phyloP scores from a whole-genome alignment of 2,113 vertebrate species.

The Crotalus horridus region DNA sequence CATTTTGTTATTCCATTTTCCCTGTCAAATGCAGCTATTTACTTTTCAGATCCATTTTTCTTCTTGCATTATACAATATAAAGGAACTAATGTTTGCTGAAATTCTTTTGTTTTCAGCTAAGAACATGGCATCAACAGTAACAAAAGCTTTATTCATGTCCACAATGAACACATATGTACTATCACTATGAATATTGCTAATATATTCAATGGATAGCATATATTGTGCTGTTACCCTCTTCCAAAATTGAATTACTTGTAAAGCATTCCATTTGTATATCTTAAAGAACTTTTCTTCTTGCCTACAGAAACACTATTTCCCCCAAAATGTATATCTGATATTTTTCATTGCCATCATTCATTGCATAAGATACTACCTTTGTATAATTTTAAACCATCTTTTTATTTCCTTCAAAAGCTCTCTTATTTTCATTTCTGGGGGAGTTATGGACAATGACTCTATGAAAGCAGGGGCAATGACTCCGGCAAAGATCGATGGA shows the following conservation, averaged over 20 bases:
- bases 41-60: not conserved
- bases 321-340: not conserved
- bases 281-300: not conserved
- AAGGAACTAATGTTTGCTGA: not conserved
- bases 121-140: not conserved
- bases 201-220: not conserved
- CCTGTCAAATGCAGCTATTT: not conserved
- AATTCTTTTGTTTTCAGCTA: not conserved
- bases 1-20: not conserved
- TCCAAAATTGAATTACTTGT: not conserved
- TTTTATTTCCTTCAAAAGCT: not conserved
- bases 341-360: not conserved
- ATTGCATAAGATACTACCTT: not conserved
- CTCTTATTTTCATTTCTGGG: not conserved
- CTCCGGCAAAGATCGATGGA: not conserved
- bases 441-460: not conserved
- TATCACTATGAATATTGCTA: not conserved
- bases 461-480: not conserved
- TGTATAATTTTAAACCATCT: not conserved
- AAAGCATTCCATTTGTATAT: not conserved
- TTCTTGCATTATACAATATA: not conserved
- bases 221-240: not conserved
- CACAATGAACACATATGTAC: not conserved
- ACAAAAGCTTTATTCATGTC: not conserved
- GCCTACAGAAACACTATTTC: not conserved